Base-by-base conservation (phyloP, 1,140 invertebrate genomes). In the Nymphalis io region DNA sequence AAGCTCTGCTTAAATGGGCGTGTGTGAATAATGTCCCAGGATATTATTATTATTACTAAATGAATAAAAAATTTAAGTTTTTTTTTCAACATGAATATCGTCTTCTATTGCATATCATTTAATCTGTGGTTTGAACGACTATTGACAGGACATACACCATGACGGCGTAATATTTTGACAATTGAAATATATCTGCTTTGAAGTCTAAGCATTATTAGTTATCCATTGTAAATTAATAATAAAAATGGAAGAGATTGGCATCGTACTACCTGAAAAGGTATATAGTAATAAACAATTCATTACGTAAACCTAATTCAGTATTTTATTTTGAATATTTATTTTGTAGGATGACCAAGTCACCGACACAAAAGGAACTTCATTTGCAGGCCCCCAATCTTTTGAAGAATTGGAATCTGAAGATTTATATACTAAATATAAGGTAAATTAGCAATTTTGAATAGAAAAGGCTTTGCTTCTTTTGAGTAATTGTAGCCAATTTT, bases 351-450 rank as follows among this genome's bases (percentile, higher is more conserved):
- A 92, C 57, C 86, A 87, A 84, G 72, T 81, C 62, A 78, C 84
- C 21, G 91, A 92, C 74, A 74, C 85, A 42, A 92, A 92, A 71
- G 88, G 89, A 11, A 63, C 88, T 5, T 21, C 82, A 23, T 79
- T 88, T 62, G 69, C 83, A 44, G 89, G 91, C 44, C 86, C 88
- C 12, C 90, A 89, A 78, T 84, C 90, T 3, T 87, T 92, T 57
- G 91, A 98, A 83, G 96, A 97, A 80, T 84, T 96, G 65, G 97
- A 98, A 88, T 93, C 96, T 21, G 97, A 98, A 92, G 97, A 98
- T 94, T 92, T 98, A 39, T 99, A 98, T 85, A 98, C 97, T 16
- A 98, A 97, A 91, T 98, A 97, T 81, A 98, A 98, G 94, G 96
- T 97, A 93, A 72, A 16, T 58, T 53, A 10, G 13, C 6, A 8